Base-by-base conservation (phyloP, 2,113 vertebrate genomes). In the Calypte anna region DNA sequence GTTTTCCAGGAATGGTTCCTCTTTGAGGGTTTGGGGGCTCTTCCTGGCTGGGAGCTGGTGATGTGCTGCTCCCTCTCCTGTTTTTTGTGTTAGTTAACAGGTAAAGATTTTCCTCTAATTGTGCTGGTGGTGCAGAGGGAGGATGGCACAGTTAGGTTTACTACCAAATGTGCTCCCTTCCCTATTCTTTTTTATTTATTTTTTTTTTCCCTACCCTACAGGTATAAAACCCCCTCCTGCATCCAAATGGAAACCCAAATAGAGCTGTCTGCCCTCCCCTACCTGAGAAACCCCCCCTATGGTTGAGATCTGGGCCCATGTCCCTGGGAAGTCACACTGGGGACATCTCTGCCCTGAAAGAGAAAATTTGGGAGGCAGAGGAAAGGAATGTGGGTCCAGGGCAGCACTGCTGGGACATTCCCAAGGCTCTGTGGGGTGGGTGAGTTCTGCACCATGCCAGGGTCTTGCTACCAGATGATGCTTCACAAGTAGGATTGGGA, bases 51-150 rank as follows among this genome's bases (percentile, higher is more conserved):
- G 68, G 82, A 63, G 19, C n/a, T 0, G 18, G 21, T 0, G 5
- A 43, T 12, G 38, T 38, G 58, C 84, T 59, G 78, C 77, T 50
- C 58, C n/a, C 33, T 4, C 1, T 59, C 48, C 78, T 53, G 21
- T 20, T 4, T 63, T 75, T 78, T 0, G 0, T 3, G 17, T 64
- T 78, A n/a, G 61, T 78, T 94, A 91, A 86, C 16, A 63, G 7
- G 3, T 90, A 90, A 92, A 88, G 86, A 75, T 92, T 93, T 96
- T 79, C 53, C 78, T 86, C 44, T 94, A 75, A 83, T 91, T 50
- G 51, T 75, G 53, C 77, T 82, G 84, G 58, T 84, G 81, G 84
- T 93, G 81, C 77, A 50, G 75, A 78, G 62, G 78, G 61, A 87
- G 88, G 80, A 81, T 7, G 0, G 82, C 85, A 76, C 59, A 54